A percentile compares a stretch with the other conserved stretches of the same genome.
These are phyloP conservation scores for Lysiphlebus fabarum DNA, from an alignment of 1,140 invertebrate species.

Conservation along the genomic window DNA sequence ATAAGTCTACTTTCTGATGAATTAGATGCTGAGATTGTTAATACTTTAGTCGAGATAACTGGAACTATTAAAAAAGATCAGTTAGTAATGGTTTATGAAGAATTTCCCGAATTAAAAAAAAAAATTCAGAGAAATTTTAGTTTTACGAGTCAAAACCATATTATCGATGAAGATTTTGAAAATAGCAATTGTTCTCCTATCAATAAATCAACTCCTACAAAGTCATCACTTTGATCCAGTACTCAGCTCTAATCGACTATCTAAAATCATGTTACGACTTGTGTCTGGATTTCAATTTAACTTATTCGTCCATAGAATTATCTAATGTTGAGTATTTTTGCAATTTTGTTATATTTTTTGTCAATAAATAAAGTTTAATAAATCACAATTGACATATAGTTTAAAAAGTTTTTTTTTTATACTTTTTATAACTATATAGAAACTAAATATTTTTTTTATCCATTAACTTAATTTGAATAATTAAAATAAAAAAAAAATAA, in stretches of 20 bases:
- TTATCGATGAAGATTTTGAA: neutral
- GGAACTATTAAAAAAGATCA: conserved; percentile 60
- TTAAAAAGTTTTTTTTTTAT: no score
- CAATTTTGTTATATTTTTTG: neutral
- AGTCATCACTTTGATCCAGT: neutral
- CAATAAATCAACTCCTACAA: no score
- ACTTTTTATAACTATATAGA: neutral
- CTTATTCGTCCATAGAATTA: neutral
- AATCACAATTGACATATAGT: no score
- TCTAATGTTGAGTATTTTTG: no score
- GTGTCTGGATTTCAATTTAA: neutral
- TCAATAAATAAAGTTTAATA: conserved; percentile 15
- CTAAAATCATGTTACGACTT: neutral
- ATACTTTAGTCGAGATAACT: conserved; percentile 55
- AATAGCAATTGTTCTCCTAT: neutral
- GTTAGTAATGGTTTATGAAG: conserved; percentile 35
- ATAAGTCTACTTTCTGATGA: conserved; percentile 44
- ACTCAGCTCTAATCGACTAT: neutral
- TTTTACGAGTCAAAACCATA: conserved; percentile 30
- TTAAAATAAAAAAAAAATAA: conserved; percentile 14
- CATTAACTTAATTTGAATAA: neutral
- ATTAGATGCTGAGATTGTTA: conserved; percentile 45
- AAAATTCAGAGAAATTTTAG: conserved; percentile 40
- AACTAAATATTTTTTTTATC: neutral
- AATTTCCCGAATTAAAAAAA: conserved; percentile 46